phyloP scores from a whole-genome alignment of 2,888 invertebrate genomes.

The Sinelater perroti region DNA sequence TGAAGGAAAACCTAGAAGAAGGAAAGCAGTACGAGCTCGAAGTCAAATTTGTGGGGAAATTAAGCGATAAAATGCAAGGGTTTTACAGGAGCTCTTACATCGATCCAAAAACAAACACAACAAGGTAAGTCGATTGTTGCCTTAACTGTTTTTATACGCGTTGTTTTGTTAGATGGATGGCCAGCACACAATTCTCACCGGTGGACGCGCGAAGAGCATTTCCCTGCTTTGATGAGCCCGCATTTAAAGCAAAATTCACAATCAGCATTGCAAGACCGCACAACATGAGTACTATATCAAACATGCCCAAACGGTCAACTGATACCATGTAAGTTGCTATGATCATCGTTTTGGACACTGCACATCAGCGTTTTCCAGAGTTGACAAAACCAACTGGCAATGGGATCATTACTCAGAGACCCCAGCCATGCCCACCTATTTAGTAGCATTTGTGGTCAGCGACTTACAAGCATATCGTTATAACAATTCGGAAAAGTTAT shows the following conservation, averaged over 20 bases:
- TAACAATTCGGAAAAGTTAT: constrained; percentile 53
- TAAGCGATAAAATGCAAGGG: constrained; percentile 67
- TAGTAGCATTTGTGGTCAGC: constrained; percentile 84
- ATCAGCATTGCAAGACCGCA: constrained; percentile 71
- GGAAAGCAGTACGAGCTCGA: constrained; percentile 60
- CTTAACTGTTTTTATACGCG: too few species aligned
- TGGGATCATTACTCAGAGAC: constrained; percentile 65
- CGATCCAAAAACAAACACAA: constrained; percentile 42
- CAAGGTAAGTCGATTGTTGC: too few species aligned
- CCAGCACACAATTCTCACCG: constrained; percentile 82
- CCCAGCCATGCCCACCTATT: constrained; percentile 81
- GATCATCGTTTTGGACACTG: too few species aligned
- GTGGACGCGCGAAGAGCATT: constrained; percentile 83
- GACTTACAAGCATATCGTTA: constrained; percentile 67
- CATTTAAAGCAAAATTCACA: constrained; percentile 79
- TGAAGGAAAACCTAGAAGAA: constrained; percentile 55
- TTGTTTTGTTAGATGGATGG: constrained; percentile 82
- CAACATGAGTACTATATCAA: constrained; percentile 67
- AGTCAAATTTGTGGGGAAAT: constrained; percentile 64
- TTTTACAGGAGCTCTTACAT: constrained; percentile 66
- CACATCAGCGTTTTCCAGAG: constrained; percentile 45
- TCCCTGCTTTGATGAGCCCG: constrained; percentile 89
- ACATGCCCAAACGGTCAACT: constrained; percentile 69
- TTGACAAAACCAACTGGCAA: constrained; percentile 47
- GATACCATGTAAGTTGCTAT: constrained; percentile 46